Evolutionary conservation across 2,797 vertebrate species (phyloP).

Genomic region (Cynopterus sphinx): DNA sequence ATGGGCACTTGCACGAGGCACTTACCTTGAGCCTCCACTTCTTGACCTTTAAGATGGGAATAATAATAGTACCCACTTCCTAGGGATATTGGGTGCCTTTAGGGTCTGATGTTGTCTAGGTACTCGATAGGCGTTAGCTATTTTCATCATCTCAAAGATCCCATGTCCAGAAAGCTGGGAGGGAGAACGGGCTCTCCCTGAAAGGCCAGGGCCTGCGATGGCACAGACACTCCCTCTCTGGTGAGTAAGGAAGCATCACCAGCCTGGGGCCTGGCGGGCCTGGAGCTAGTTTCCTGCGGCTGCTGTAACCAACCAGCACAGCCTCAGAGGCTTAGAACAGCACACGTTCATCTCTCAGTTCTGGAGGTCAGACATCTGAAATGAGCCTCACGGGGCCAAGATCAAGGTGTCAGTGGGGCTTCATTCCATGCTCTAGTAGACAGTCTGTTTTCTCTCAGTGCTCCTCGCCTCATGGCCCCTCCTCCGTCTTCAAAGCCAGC

Average conservation of each 20-base stretch:
- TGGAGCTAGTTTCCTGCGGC: neutral
- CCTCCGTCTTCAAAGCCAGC: neutral
- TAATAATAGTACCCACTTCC: too few species aligned
- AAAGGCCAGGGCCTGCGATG: neutral
- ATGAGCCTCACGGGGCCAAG: neutral
- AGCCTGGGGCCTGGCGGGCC: neutral
- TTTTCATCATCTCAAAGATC: neutral
- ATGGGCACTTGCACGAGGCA: neutral
- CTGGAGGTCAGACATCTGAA: neutral
- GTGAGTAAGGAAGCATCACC: neutral
- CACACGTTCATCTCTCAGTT: neutral
- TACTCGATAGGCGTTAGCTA: neutral
- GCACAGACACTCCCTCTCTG: neutral
- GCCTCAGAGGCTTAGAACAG: neutral
- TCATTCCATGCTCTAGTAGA: neutral
- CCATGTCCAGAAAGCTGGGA: neutral
- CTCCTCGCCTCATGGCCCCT: neutral
- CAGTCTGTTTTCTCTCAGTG: accelerated
- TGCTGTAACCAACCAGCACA: neutral
- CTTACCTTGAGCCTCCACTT: neutral
- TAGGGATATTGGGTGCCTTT: neutral
- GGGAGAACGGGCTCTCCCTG: neutral
- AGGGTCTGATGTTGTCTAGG: neutral
- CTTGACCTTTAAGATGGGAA: neutral
- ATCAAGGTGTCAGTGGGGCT: neutral